Base-by-base conservation (phyloP, 2,113 vertebrate species). In the Ptyas mucosa region DNA sequence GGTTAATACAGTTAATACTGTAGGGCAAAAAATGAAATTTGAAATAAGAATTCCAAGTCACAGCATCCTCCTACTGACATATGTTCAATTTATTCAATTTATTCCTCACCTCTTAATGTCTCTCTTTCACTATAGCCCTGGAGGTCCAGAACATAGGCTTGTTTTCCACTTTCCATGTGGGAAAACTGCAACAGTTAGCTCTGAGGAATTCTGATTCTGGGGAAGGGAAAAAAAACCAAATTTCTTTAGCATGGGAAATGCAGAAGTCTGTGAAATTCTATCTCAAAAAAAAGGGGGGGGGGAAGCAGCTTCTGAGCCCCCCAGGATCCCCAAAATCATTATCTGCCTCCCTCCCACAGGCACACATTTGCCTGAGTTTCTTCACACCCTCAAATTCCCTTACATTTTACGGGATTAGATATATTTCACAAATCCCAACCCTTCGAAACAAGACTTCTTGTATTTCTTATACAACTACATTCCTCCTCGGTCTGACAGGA, bases 51-150 rank as follows among this genome's bases (percentile, higher is more conserved):
- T 64, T 69, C 11, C 8, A 49, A 85, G 8, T 57, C 75, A 91
- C 12, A 39, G 23, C 26, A 88, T 34, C 75, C 6, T 53, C 18
- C n/a, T 46, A 87, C 55, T 81, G 55, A 1, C 4, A 39, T 18
- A 29, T 5, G 21, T 21, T 39, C 34, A 14, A 9, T 26, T 46
- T 52, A 55, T 21, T 39, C 34, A 14, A 9, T 26, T n/a, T 52
- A 69, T 52, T 93, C 54, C 64, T 93, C 87, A 91, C 87, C 90
- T 93, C 39, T 61, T 85, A 61, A 55, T 52, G 46, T 53, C 24
- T 85, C n/a, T 61, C 46, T 75, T 43, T 91, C 90, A 39, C 43
- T 85, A 53, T 39, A 58, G 12, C 39, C 58, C 39, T 91, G 93
- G 53, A 49, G 29, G 51, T 85, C 43, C 69, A 61, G 18, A 58